Evolutionary conservation across 2,113 vertebrate species (phyloP).

Genomic region (Baryphthengus martii): DNA sequence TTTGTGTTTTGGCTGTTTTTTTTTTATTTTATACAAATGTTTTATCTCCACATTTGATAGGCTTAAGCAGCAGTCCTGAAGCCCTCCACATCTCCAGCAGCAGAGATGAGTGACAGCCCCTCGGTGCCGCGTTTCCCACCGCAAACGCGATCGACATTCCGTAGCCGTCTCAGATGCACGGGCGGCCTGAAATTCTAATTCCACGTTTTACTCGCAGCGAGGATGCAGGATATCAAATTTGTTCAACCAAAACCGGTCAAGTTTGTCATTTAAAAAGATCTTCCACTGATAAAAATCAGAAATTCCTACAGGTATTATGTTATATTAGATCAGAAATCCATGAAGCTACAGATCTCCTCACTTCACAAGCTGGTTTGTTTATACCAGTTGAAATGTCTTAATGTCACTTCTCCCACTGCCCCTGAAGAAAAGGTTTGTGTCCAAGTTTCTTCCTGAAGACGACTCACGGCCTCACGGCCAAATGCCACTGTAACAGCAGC

Average conservation of each 20-base stretch:
- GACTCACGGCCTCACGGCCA: not conserved
- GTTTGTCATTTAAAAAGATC: not conserved
- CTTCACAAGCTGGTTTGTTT: not conserved
- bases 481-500: not conserved
- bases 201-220: not conserved
- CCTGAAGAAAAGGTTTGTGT: not conserved
- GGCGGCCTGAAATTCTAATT: not conserved
- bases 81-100: not conserved
- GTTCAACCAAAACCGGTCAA: not conserved
- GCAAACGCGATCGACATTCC: slow-evolving; percentile 37
- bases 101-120: not conserved
- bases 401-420: not conserved
- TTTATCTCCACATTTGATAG: not conserved
- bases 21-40: not conserved
- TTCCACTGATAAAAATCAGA: not conserved
- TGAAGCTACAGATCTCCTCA: not conserved
- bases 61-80: not conserved
- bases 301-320: not conserved
- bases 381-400: not conserved
- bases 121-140: not conserved
- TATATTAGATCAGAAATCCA: not conserved
- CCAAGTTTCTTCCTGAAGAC: not conserved
- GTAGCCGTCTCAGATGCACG: not conserved
- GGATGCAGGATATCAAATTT: not conserved
- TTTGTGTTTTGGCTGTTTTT: not conserved